Conservation (phyloP, 2,113 vertebrate genomes). For the Epinephelus cyanopodus region DNA sequence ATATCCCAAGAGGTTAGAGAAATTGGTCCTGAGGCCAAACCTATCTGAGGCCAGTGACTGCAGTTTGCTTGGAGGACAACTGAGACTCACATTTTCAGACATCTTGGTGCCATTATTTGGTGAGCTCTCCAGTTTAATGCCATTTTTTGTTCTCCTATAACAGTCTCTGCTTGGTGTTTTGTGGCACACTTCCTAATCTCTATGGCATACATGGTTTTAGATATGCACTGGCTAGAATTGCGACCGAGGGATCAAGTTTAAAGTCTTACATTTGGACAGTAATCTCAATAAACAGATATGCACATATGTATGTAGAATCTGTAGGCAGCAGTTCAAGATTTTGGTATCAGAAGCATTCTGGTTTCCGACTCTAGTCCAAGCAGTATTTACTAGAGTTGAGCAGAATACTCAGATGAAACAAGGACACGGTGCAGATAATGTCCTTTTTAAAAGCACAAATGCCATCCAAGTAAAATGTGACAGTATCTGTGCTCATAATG, state of each 20-base stretch:
- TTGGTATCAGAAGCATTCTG: too few species aligned
- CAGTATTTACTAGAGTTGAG: too few species aligned
- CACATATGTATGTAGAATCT: too few species aligned
- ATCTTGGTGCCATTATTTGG: constrained; percentile 20
- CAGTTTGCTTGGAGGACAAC: constrained; percentile 11
- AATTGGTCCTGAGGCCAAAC: constrained; percentile 22
- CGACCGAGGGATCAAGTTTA: background rate
- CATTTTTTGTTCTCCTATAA: background rate
- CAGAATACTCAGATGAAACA: too few species aligned
- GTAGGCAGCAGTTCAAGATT: too few species aligned
- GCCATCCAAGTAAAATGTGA: too few species aligned
- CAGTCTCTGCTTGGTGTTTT: background rate
- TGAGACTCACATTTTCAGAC: constrained; percentile 14
- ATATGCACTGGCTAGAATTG: background rate
- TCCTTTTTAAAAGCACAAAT: too few species aligned
- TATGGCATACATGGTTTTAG: background rate
- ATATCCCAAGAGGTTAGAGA: constrained; percentile 31
- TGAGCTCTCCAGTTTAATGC: background rate
- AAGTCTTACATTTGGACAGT: background rate
- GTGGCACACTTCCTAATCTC: background rate
- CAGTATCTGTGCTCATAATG: too few species aligned
- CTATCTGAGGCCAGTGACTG: background rate
- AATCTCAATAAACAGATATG: too few species aligned
- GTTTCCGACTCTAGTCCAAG: too few species aligned
- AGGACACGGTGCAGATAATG: too few species aligned